Base-by-base conservation (phyloP, 2,113 vertebrate species). In the Isichthys henryi region DNA sequence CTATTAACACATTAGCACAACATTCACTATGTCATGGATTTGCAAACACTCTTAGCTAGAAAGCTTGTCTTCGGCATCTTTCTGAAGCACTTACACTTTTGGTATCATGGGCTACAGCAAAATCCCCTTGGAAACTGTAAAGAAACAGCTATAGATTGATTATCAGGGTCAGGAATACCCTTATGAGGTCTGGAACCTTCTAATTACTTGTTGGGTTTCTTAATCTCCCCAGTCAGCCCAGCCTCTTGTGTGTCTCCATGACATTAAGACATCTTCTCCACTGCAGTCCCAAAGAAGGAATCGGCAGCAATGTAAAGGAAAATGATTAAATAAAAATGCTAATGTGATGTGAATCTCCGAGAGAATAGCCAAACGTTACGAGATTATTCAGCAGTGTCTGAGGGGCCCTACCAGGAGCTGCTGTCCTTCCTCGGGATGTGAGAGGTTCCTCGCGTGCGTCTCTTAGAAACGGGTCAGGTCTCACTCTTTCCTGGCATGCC, bases 271-370 rank as follows among this genome's bases (percentile, higher is more conserved):
- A 43, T 6, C 13, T 21, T 43, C 27, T 19, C 17, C 53, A 43
- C 19, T 9, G 31, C 17, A n/a, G 8, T 21, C 19, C 6, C 15
- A 19, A 3, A 19, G 39, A 43, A 58, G 0, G 43, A 3, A 53
- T 19, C 1, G 19, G 21, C 31, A 5, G 53, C 5, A 52, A n/a
- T 15, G 53, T 13, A 1, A 43, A 50, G n/a, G 17, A 62, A 15
- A 19, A 15, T 17, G 35, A 31, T 43, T 43, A 88, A 62, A 43
- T 46, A 62, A 88, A 88, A 88, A 89, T 88, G 43, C 31, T 70
- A 86, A 88, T 43, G 89, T 88, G 87, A 84, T 86, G 70, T 90
- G 83, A 82, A 27, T 85, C 27, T 49, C 23, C 80, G 49, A 35
- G 3, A 85, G 85, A 56, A 56, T 53, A 87, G 27, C 23, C 4